Evolutionary conservation across 2,113 vertebrate species (phyloP).

Genomic region (Eupsittula cactorum): DNA sequence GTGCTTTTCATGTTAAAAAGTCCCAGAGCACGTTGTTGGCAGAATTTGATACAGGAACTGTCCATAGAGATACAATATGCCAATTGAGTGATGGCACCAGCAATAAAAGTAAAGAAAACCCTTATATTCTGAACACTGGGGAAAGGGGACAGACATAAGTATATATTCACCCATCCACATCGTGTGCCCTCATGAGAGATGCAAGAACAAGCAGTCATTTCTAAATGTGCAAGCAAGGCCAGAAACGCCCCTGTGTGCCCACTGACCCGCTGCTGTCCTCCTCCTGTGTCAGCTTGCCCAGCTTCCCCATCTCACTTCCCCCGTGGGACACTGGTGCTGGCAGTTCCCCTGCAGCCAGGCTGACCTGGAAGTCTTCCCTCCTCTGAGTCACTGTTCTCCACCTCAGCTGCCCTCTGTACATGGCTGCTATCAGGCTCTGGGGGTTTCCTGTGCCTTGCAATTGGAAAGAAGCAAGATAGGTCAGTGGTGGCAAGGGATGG

Average conservation of each 20-base stretch:
- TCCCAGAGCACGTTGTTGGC: background rate
- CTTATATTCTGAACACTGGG: background rate
- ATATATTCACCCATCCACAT: fast-evolving
- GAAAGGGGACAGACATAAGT: background rate
- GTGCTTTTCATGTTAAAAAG: background rate
- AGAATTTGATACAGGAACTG: background rate
- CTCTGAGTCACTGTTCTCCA: slow-evolving; percentile 35
- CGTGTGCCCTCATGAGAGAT: background rate
- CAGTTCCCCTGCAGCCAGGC: background rate
- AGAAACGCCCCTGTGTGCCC: background rate
- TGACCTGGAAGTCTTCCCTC: background rate
- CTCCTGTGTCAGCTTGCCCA: background rate
- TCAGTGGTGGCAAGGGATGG: background rate
- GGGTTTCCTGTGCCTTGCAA: background rate
- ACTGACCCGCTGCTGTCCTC: background rate
- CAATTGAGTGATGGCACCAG: background rate
- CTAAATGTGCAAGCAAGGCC: background rate
- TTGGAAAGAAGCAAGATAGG: background rate
- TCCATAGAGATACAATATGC: background rate
- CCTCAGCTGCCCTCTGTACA: background rate
- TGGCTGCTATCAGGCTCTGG: background rate
- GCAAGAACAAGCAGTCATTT: fast-evolving
- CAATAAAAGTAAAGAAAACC: background rate
- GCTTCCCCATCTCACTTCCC: background rate
- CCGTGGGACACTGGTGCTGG: fast-evolving